Base-by-base conservation (phyloP, 2,888 invertebrate species). In the Hanleya hanleyi region DNA sequence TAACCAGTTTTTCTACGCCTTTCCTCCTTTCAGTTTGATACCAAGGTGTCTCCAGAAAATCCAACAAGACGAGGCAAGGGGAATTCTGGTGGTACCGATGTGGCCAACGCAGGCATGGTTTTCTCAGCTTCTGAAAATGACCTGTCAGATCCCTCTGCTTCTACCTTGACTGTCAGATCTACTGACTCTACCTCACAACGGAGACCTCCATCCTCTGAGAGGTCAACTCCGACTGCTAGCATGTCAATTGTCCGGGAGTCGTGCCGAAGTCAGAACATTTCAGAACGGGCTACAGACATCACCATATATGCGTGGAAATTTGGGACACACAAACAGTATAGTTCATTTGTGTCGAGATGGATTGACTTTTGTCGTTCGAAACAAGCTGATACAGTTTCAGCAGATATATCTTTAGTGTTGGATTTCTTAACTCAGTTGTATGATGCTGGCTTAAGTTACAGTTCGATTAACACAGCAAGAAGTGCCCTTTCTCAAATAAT, bases 231-330 rank as follows among this genome's bases (percentile, higher is more conserved):
- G 50, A 50, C 71, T 77, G 47, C 75, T 71, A 41, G 70, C 50
- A 69, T 74, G 75, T 67, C 70, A n/a, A 29, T 64, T 79, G 66
- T 80, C 78, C 12, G 76, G 76, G 41, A 73, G 75, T 1, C 67
- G 1, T 67, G 76, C n/a, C 26, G 50, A 65, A 37, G 6, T 22
- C 67, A 73, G 64, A 70, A 71, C 29, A 15, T 80, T 41, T 72
- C 80, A 51, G 50, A 41, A 66, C 47, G 68, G 33, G 67, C 77
- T 70, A 35, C 70, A 29, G 37, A 50, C 2, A 65, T 78, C 69
- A 70, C 78, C 49, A 4, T 77, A 18, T 38, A 67, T 15, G 73
- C 76, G 26, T 80, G 80, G 77, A 67, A 76, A 68, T 0, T 33
- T 0, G 35, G 71, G 15, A 77, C 76, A 26, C 65, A 75, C 12